Evolutionary conservation across 1,140 invertebrate species (phyloP).

Genomic region (Lordiphosa collinella): DNA sequence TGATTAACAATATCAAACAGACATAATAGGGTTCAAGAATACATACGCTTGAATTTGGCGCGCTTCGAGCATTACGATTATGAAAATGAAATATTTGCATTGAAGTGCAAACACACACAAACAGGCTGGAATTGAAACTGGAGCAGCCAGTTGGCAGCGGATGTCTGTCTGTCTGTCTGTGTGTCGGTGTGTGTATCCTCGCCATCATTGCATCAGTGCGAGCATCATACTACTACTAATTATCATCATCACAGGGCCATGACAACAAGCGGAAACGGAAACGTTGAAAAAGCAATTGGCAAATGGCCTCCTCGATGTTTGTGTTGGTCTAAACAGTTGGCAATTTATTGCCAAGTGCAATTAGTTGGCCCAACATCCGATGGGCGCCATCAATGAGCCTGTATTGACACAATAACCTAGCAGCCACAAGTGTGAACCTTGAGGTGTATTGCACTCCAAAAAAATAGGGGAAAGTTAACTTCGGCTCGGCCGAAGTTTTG

Average conservation of each 20-base stretch:
- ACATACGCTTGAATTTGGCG: conserved; percentile 26
- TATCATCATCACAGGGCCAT: conserved; percentile 25
- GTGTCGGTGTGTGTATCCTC: conserved; percentile 10
- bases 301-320: conserved; percentile 35
- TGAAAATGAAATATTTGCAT: conserved; percentile 65
- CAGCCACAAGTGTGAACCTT: no score
- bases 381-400: background rate
- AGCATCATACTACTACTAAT: conserved; percentile 28
- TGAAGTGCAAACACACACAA: conserved; percentile 12
- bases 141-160: no score
- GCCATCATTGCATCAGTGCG: conserved; percentile 15
- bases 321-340: conserved; percentile 2
- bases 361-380: conserved; percentile 49
- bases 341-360: conserved; percentile 53
- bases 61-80: conserved; percentile 23
- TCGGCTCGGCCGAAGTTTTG: no score
- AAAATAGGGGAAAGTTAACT: no score
- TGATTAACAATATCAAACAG: background rate
- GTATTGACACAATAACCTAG: background rate
- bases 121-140: no score
- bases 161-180: no score
- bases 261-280: conserved; percentile 57
- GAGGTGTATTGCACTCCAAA: no score
- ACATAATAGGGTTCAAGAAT: conserved; percentile 10
- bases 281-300: conserved; percentile 66